Evolutionary conservation across 2,113 vertebrate species (phyloP), one percentile per base, ranked within the genome.

Genomic region (Bolborhynchus lineola): DNA sequence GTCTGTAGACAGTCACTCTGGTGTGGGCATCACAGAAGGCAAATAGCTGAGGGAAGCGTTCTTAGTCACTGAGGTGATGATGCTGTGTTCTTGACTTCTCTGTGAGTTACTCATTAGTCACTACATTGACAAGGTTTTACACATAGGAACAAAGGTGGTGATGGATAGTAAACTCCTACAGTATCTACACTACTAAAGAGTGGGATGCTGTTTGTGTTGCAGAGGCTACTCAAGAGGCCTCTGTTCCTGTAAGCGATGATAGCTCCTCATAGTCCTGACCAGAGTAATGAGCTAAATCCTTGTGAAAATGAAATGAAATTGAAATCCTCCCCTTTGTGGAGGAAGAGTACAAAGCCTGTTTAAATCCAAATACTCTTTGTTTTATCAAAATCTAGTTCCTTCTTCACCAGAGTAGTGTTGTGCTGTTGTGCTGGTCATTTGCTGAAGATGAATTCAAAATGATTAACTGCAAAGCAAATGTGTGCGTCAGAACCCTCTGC

Each of bases 111-210:
- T 37, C 1, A 0, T 47, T 6, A 11, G 21, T 52, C 29, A 17
- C 57, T 21, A 0, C 0, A 0, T 7, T 33, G 29, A 19, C 9
- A 24, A 33, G 25, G 29, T 49, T 5, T 59, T 37, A 5, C 1
- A 2, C 0, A 2, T 16, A 35, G 78, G 8, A 47, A 9, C 1
- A 3, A 11, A 70, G 49, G 20, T 39, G 63, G 39, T 28, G 72
- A 28, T 24, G 68, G 28, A 1, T 3, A 16, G 21, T 8, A 16
- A 25, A 2, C 21, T 68, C 28, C 60, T 11, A 0, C 33, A 35
- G 57, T 21, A 59, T 35, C 33, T 35, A 35, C 20, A 4, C 57
- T 59, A 35, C 33, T 24, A 16, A 24, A 59, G 57, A 19, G 14
- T 23, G 60, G 44, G 39, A 8, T 25, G 68, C 26, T 44, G 33